Percentiles rank a stretch among this genome's conserved stretches.
These are phyloP conservation scores for Neuroscelio doddi DNA, from an alignment of 2,888 invertebrate genomes.

Conservation along the genomic window DNA sequence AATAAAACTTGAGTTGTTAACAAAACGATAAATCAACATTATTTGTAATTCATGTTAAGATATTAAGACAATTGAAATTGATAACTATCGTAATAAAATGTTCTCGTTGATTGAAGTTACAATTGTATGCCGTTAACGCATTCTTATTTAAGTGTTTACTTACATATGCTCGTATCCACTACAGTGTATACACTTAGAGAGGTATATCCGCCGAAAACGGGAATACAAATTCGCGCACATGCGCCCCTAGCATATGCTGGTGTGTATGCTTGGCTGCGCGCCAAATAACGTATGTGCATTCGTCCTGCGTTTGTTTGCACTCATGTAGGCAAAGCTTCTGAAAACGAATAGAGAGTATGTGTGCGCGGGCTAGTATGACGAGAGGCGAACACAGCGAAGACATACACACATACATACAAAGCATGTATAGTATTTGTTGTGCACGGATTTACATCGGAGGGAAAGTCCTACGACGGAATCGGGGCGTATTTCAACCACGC, in stretches of 20 bases:
- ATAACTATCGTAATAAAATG: too few species aligned
- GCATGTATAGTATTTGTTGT: slow-evolving; percentile 27
- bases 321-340: slow-evolving; percentile 43
- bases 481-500: slow-evolving; percentile 28
- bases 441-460: slow-evolving; percentile 33
- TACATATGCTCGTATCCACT: slow-evolving; percentile 26
- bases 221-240: slow-evolving; percentile 35
- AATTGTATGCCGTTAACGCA: too few species aligned
- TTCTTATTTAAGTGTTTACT: slow-evolving; percentile 35
- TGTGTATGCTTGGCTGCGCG: slow-evolving; percentile 59
- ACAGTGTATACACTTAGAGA: slow-evolving; percentile 36
- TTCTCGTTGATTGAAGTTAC: too few species aligned
- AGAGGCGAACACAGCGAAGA: slow-evolving; percentile 37
- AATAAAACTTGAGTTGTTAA: too few species aligned
- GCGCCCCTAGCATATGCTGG: slow-evolving; percentile 26
- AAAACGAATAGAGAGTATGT: slow-evolving; percentile 29
- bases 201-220: slow-evolving; percentile 46
- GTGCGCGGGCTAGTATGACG: slow-evolving; percentile 35
- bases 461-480: slow-evolving; percentile 29
- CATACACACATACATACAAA: slow-evolving; percentile 31
- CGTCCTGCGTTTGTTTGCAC: slow-evolving; percentile 52
- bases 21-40: too few species aligned
- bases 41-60: too few species aligned
- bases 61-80: too few species aligned
- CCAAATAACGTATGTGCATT: slow-evolving; percentile 61